Base-by-base conservation (phyloP, 2,113 vertebrate genomes). In the Mohoua ochrocephala region DNA sequence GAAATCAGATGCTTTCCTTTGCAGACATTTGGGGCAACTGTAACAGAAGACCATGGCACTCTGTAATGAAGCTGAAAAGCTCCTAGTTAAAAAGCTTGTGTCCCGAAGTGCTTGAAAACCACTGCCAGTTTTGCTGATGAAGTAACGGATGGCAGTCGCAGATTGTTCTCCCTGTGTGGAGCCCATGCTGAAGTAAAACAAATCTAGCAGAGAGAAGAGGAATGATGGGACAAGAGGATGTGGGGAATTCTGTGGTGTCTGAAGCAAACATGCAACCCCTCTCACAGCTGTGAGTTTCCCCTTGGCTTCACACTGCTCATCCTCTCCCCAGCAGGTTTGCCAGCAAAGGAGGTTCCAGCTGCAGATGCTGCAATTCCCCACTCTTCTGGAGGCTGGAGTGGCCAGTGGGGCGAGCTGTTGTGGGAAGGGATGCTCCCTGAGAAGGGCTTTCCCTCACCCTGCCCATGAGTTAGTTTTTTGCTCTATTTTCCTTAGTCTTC, bases 121-220 rank as follows among this genome's bases (percentile, higher is more conserved):
- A 15, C 20, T 50, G 33, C 31, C 26, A 42, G 2, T 78, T 75
- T 89, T 93, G 26, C 30, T 54, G 60, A 49, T 1, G 3, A 67
- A n/a, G 28, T 68, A 44, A 63, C 28, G 24, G 60, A 54, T 56
- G 64, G 31, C 12, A n/a, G n/a, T 15, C 3, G 10, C 31, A 73
- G n/a, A 45, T 64, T 79, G 52, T 85, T 57, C 42, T 71, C 6
- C 15, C 15, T 2, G 0, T 27, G 17, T 15, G 18, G 28, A 89
- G 24, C 7, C 20, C 0, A 1, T 0, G 0, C 13, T 37, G 16
- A 35, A 52, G 24, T 31, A 77, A 73, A n/a, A 45, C 14, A 10
- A 45, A 77, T 61, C 19, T 42, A 41, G 26, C 39, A 31, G 28
- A 67, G 23, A 74, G 54, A 61, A 64, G 26, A 75, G 7, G n/a